Conservation (phyloP, 2,113 vertebrate genomes). For the Aspidoscelis tigris region DNA sequence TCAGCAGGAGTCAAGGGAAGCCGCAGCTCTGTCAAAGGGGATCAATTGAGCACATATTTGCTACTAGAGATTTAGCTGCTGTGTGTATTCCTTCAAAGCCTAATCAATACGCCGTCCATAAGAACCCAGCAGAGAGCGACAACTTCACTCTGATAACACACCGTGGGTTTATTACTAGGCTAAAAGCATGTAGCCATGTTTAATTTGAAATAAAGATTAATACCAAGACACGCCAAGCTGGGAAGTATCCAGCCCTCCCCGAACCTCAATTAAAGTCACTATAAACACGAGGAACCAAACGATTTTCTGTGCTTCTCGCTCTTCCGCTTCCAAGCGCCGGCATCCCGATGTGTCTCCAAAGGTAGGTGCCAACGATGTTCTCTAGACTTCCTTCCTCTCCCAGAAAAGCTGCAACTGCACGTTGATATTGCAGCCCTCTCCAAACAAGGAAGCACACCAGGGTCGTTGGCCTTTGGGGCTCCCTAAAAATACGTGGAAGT, state of each 20-base stretch:
- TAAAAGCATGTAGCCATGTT: conserved; percentile 61
- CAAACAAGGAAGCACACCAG: neutral
- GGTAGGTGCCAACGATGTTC: neutral
- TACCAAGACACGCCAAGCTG: conserved; percentile 47
- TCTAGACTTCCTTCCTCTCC: neutral
- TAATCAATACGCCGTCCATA: conserved; percentile 83
- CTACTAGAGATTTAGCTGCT: conserved; percentile 87
- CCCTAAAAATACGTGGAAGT: neutral
- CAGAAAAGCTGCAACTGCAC: neutral
- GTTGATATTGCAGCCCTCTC: too few relatives aligned
- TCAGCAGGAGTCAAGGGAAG: conserved; percentile 49
- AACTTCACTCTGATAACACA: conserved; percentile 70
- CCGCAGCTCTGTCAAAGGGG: conserved; percentile 72
- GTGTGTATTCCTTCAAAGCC: conserved; percentile 78
- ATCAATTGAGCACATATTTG: conserved; percentile 85
- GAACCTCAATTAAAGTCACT: too few relatives aligned
- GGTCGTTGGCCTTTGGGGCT: neutral
- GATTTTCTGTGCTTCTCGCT: neutral
- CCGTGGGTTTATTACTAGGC: conserved; percentile 60
- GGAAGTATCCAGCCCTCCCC: conserved; percentile 10
- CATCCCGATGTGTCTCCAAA: neutral
- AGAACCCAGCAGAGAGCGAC: conserved; percentile 69
- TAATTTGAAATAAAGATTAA: conserved; percentile 45
- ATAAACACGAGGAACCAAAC: neutral
- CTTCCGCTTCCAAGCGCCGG: neutral